Evolutionary conservation across 2,113 vertebrate genomes (phyloP).

Genomic region (Lophochroa leadbeateri): DNA sequence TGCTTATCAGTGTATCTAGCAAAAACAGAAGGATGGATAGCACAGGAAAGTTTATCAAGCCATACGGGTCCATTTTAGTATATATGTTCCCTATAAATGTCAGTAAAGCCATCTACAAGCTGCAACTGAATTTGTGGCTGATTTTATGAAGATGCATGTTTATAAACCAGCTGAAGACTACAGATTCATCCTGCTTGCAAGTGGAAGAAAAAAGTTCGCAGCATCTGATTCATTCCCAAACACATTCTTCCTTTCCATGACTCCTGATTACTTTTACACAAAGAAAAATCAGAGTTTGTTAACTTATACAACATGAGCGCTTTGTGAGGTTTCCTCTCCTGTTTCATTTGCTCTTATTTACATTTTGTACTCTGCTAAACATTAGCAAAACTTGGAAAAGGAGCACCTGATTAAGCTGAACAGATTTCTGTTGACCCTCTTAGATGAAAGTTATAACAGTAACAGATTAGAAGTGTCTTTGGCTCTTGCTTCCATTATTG

Average conservation of each 20-base stretch:
- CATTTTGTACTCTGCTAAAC: not conserved
- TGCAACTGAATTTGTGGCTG: not conserved
- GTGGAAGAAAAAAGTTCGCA: not conserved
- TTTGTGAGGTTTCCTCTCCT: not conserved
- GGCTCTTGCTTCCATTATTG: constrained; percentile 9
- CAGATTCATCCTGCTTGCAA: not conserved
- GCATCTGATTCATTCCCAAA: not conserved
- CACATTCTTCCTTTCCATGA: not conserved
- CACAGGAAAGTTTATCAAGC: not conserved
- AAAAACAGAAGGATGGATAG: not conserved
- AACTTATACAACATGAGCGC: not conserved
- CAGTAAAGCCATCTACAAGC: not conserved
- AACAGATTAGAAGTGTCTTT: constrained; percentile 21
- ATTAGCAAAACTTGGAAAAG: not conserved
- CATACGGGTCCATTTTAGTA: not conserved
- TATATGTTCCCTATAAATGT: not conserved
- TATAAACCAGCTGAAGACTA: not conserved
- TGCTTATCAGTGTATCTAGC: not conserved
- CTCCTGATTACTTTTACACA: not conserved
- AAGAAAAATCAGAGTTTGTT: not conserved
- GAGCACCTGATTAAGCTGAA: not conserved
- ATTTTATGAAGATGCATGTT: not conserved
- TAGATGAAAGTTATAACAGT: not conserved
- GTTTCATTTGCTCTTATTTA: not conserved
- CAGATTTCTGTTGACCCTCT: constrained; percentile 31